Conservation (phyloP, 2,888 invertebrate genomes). For the Pomacea canaliculata region DNA sequence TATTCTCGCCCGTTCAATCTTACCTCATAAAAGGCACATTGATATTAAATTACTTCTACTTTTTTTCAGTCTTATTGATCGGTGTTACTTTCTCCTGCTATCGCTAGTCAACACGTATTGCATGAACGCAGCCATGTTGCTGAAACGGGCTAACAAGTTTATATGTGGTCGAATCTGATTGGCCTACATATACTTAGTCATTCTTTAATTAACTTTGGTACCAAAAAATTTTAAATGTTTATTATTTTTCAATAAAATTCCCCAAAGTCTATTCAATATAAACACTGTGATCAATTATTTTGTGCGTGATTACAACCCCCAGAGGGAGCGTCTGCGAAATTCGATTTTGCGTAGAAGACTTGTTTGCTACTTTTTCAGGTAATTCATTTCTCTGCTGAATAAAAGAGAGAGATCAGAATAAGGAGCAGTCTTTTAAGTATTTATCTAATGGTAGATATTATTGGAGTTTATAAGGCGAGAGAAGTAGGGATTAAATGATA, state of each 20-base stretch:
- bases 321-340: conserved; percentile 29
- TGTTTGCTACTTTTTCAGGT: conserved; percentile 16
- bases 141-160: conserved; percentile 34
- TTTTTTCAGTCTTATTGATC: no score
- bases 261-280: no score
- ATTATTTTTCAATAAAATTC: no score
- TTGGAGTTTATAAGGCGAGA: no score
- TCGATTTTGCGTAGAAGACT: conserved; percentile 21
- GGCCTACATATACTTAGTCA: conserved; percentile 20
- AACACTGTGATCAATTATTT: neutral
- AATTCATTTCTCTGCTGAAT: neutral
- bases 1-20: neutral
- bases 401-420: no score
- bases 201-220: neutral
- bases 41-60: no score
- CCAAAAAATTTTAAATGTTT: no score
- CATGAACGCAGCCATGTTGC: conserved; percentile 59
- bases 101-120: conserved; percentile 14
- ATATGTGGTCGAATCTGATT: conserved; percentile 53
- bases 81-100: no score
- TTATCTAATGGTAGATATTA: no score
- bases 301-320: conserved; percentile 5
- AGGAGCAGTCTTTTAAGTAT: no score
- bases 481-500: no score
- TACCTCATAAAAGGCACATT: neutral